phyloP scores from a whole-genome alignment of 2,888 invertebrate genomes.

The Furcula furcula region DNA sequence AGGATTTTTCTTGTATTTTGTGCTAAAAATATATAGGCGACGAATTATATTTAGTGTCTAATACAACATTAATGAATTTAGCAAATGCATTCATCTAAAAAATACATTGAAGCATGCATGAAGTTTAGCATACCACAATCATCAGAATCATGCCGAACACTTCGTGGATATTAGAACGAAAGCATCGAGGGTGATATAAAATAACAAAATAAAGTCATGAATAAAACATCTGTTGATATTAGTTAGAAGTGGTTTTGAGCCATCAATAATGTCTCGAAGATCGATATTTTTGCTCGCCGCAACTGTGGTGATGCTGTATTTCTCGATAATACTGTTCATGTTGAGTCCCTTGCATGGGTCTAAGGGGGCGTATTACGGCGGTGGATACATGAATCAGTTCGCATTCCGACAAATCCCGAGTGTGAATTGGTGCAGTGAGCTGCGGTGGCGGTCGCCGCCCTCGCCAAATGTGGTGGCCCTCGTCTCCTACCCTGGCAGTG shows the following conservation, averaged over 20 bases:
- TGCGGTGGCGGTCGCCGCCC: constrained; percentile 72
- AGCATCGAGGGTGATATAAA: no score
- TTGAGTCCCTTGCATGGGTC: constrained; percentile 58
- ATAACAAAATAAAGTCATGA: constrained; percentile 25
- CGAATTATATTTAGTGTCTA: no score
- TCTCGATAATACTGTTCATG: constrained; percentile 67
- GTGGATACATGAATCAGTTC: constrained; percentile 51
- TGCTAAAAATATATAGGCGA: no score
- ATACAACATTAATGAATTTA: no score
- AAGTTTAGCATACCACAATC: no score
- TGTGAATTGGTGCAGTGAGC: constrained; percentile 77
- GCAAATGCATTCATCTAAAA: no score
- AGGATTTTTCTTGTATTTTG: no score
- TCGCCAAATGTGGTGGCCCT: constrained; percentile 81
- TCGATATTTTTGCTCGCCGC: constrained; percentile 59
- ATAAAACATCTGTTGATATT: constrained; percentile 21
- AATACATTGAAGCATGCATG: no score
- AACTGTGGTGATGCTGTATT: constrained; percentile 61
- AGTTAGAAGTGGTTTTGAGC: constrained; percentile 4
- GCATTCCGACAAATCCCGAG: constrained; percentile 51
- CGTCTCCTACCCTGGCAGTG: constrained; percentile 92
- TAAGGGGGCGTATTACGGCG: constrained; percentile 44
- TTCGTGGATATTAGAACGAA: no score
- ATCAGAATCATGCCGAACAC: no score
- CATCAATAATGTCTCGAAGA: constrained; percentile 55